phyloP scores from a whole-genome alignment of 2,797 vertebrate genomes.

The Poeciliopsis turneri region DNA sequence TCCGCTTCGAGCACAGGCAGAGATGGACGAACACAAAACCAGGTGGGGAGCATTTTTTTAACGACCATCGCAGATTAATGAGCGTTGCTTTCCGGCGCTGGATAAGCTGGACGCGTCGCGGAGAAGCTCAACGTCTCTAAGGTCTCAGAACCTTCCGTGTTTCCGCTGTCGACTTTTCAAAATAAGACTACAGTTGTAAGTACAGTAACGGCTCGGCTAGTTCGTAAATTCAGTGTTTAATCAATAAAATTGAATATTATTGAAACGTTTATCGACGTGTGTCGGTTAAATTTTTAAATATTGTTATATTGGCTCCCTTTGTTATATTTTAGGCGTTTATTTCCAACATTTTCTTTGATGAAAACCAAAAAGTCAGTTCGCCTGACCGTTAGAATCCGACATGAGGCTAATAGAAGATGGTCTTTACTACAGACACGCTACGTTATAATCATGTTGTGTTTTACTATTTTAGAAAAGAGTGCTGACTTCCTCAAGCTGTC shows the following conservation, averaged over 20 bases:
- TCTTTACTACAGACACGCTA: neutral
- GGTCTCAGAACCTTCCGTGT: neutral
- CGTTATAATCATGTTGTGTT: neutral
- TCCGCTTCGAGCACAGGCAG: neutral
- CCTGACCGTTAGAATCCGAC: neutral
- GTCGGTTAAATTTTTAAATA: neutral
- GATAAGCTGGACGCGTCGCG: constrained; percentile 28
- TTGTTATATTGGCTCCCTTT: neutral
- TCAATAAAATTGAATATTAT: neutral
- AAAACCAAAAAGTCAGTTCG: neutral
- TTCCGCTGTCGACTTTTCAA: constrained; percentile 48
- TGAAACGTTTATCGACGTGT: neutral
- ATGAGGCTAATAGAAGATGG: neutral
- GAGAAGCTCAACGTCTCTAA: constrained; percentile 25
- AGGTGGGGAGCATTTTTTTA: constrained; percentile 47
- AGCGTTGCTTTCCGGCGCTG: neutral
- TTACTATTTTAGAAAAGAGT: neutral
- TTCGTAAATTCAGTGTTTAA: neutral
- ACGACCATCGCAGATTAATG: no score
- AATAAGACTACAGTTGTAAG: constrained; percentile 23
- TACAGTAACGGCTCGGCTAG: neutral
- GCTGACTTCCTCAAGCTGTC: neutral
- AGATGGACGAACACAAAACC: constrained; percentile 13
- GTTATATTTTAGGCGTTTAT: neutral
- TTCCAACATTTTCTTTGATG: neutral